Percentiles rank a stretch among this genome's conserved stretches.
Evolutionary conservation across 2,113 vertebrate genomes (phyloP).

Genomic region (Rhinopomastus cyanomelas): DNA sequence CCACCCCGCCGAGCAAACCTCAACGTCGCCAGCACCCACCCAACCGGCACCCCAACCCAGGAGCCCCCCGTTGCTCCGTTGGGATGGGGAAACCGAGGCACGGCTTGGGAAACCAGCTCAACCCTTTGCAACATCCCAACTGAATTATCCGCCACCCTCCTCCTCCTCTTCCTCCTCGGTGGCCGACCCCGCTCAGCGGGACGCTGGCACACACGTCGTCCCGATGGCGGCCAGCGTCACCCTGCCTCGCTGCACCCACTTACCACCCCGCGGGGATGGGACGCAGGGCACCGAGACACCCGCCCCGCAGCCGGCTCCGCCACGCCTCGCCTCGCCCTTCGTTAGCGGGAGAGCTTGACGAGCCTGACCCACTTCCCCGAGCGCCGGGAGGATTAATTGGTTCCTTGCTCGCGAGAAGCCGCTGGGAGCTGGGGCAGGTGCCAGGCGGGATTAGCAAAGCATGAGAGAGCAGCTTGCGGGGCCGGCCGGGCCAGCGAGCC

Average conservation of each 20-base stretch:
- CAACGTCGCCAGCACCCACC: not conserved
- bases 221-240: not conserved
- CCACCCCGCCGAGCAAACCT: not conserved
- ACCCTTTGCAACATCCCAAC: conserved; percentile 43
- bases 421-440: conserved; percentile 62
- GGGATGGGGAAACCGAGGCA: conserved; percentile 28
- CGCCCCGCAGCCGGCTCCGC: conserved; percentile 34
- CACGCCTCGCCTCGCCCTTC: conserved; percentile 29
- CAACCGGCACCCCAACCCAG: not conserved
- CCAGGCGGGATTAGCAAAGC: conserved; percentile 59
- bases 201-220: not conserved
- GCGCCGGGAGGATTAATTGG: conserved; percentile 59
- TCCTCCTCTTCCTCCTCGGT: not conserved
- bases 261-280: not conserved
- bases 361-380: conserved; percentile 66
- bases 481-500: not conserved
- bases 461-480: conserved; percentile 40
- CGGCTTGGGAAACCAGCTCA: not conserved
- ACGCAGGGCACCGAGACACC: not conserved
- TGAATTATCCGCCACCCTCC: conserved; percentile 5
- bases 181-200: not conserved
- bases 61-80: not conserved
- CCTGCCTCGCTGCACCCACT: conserved; percentile 60
- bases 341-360: conserved; percentile 62
- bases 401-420: conserved; percentile 46